Evolutionary conservation across 2,888 invertebrate species (phyloP), one percentile per base, ranked within the genome.

Genomic region (Oconnorella tubifera): DNA sequence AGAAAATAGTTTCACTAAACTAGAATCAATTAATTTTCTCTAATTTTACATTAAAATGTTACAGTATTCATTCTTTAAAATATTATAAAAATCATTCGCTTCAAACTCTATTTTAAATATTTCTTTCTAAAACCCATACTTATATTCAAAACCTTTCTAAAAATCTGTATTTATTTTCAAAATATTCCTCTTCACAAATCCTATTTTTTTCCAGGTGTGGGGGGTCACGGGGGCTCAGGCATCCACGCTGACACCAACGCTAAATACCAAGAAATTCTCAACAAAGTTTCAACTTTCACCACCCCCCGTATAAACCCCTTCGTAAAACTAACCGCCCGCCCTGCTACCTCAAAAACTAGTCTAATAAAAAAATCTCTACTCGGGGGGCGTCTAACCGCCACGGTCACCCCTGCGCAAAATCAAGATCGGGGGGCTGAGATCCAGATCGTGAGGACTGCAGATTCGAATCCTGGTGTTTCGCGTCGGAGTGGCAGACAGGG

Each of bases 161-260:
- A n/a, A n/a, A n/a, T n/a, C n/a, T n/a, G n/a, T n/a, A n/a, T n/a
- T n/a, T n/a, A n/a, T n/a, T n/a, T n/a, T n/a, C n/a, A n/a, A n/a
- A n/a, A n/a, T n/a, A n/a, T n/a, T n/a, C n/a, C n/a, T n/a, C n/a
- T n/a, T n/a, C n/a, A n/a, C n/a, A n/a, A n/a, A n/a, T n/a, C n/a
- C 40, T 40, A 14, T 51, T 6, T 25, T 25, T 6, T 19, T 32
- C 19, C 67, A 79, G 80, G 80, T 61, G 75, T 80, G 25, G 81
- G 81, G 33, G 81, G 81, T n/a, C 81, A 81, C 68, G 81, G 81
- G 23, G 81, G 81, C 1, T 75, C 76, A 31, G 81, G 81, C 40
- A 74, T 79, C 29, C 77, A 79, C 67, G 79, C 79, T 19, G 81
- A 81, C 69, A 71, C 77, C 25, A 74, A 76, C 61, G 78, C 78